phyloP scores from a whole-genome alignment of 2,797 vertebrate genomes.

The Ceryle rudis region DNA sequence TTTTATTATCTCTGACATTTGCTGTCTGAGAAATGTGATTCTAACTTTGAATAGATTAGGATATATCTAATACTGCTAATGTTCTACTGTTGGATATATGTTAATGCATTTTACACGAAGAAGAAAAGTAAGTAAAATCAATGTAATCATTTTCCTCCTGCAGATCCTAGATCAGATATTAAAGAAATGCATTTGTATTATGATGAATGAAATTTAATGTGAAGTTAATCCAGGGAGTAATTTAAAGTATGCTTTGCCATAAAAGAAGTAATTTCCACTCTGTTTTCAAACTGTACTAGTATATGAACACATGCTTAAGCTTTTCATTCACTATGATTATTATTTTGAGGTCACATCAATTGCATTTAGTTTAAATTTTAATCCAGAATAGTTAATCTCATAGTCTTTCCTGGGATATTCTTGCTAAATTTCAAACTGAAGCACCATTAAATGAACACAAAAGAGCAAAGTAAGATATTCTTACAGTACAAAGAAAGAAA shows the following conservation, averaged over 20 bases:
- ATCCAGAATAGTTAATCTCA: conserved; percentile 1
- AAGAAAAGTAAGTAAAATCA: not conserved
- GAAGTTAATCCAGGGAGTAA: conserved; percentile 13
- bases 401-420: not conserved
- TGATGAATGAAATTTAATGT: not conserved
- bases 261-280: not conserved
- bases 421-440: not conserved
- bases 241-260: conserved; percentile 1
- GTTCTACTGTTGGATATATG: not conserved
- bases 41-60: not conserved
- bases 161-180: not conserved
- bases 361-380: conserved; percentile 15
- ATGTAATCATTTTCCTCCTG: not conserved
- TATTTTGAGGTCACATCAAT: not conserved
- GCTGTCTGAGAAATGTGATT: not conserved
- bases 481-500: not conserved
- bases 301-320: not conserved
- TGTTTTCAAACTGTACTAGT: not conserved
- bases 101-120: not conserved
- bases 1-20: not conserved
- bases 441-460: not conserved
- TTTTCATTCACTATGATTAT: not conserved
- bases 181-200: not conserved
- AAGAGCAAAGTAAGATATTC: not conserved
- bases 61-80: not conserved